A percentile compares a stretch with the other conserved stretches of the same genome.
phyloP scores from a whole-genome alignment of 2,888 invertebrate species.

The Sycophila texana region DNA sequence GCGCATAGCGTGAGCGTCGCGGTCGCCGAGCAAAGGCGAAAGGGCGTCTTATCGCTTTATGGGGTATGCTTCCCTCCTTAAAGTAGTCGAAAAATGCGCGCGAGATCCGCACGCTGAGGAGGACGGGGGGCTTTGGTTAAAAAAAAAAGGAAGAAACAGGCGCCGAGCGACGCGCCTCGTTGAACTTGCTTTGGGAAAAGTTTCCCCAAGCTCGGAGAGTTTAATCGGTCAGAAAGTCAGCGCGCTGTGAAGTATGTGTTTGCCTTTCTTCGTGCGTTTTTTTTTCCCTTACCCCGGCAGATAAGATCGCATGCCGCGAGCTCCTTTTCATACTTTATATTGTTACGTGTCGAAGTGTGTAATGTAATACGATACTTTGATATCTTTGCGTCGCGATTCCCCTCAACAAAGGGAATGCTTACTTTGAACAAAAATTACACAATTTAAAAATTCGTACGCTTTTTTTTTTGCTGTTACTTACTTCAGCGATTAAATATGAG shows the following conservation, averaged over 20 bases:
- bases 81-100: constrained; percentile 44
- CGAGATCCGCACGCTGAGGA: neutral
- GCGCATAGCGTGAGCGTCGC: neutral
- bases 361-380: neutral
- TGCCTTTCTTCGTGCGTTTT: constrained; percentile 29
- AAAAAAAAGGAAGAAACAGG: constrained; percentile 16
- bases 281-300: constrained; percentile 13
- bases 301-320: constrained; percentile 32
- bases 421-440: too few species aligned
- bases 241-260: constrained; percentile 50
- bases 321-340: neutral
- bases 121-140: neutral
- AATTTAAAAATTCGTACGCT: too few species aligned
- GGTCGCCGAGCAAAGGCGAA: neutral
- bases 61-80: constrained; percentile 54
- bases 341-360: neutral
- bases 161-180: constrained; percentile 40
- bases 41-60: constrained; percentile 54
- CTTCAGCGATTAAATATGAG: too few species aligned
- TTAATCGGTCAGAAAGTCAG: constrained; percentile 58
- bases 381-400: too few species aligned
- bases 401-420: too few species aligned
- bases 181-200: constrained; percentile 46
- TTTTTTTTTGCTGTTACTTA: too few species aligned
- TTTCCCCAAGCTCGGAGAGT: constrained; percentile 27